Evolutionary conservation across 2,797 vertebrate genomes (phyloP).

Genomic region (Erpetoichthys calabaricus): DNA sequence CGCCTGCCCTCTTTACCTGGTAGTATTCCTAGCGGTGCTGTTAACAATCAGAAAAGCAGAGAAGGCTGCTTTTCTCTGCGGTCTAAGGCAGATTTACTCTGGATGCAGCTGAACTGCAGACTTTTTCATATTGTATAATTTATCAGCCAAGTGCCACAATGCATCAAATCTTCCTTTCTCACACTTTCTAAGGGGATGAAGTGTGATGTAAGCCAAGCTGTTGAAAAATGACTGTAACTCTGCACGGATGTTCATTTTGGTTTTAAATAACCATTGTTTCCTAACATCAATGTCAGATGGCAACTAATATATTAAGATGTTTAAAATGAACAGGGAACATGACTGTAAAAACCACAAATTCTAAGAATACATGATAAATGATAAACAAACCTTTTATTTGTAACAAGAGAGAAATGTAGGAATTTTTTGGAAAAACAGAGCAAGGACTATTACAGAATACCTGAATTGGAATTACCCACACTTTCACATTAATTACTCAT

Average conservation of each 20-base stretch:
- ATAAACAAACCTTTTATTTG: too few relatives aligned
- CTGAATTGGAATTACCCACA: too few relatives aligned
- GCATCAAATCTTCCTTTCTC: neutral
- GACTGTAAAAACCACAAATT: too few relatives aligned
- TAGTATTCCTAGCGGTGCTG: neutral
- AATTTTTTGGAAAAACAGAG: too few relatives aligned
- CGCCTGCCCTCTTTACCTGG: neutral
- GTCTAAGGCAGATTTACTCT: slow-evolving; percentile 1
- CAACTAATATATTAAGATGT: too few relatives aligned
- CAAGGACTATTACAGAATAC: too few relatives aligned
- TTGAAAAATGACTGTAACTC: neutral
- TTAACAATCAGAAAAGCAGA: neutral
- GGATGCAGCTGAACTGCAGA: slow-evolving; percentile 2
- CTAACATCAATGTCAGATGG: neutral
- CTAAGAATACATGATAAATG: too few relatives aligned
- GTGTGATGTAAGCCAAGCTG: neutral
- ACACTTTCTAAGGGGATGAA: neutral
- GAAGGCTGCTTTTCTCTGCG: neutral
- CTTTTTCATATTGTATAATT: slow-evolving; percentile 5
- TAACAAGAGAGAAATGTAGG: too few relatives aligned
- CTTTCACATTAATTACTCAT: too few relatives aligned
- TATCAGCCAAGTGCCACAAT: slow-evolving; percentile 3
- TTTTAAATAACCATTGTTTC: neutral
- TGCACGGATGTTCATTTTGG: neutral
- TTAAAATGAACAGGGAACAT: too few relatives aligned